phyloP scores from a whole-genome alignment of 2,888 invertebrate genomes.

The Gasteruption jaculator region DNA sequence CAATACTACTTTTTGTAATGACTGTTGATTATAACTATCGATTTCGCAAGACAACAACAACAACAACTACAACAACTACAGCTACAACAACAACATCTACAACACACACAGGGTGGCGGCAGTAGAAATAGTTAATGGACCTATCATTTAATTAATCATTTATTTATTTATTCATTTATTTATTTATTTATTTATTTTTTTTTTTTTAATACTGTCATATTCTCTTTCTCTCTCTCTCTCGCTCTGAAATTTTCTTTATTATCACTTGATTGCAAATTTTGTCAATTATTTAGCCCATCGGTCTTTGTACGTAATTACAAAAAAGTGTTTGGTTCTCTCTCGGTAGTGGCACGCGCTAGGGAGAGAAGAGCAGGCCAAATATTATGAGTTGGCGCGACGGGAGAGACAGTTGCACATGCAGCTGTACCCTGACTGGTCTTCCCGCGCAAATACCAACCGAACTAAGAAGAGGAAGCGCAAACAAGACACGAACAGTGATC shows the following conservation, averaged over 20 bases:
- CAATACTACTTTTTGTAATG: too few species aligned
- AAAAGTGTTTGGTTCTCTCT: conserved; percentile 52
- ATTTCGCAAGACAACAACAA: too few species aligned
- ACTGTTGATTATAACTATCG: too few species aligned
- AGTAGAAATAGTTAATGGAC: conserved; percentile 45
- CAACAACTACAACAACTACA: too few species aligned
- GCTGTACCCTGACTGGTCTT: conserved; percentile 99
- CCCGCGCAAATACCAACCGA: conserved; percentile 99
- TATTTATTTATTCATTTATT: conserved; percentile 18
- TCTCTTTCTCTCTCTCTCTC: conserved; percentile 29
- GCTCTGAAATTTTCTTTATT: conserved; percentile 26
- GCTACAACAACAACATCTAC: too few species aligned
- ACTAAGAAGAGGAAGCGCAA: conserved; percentile 99
- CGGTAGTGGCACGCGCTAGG: conserved; percentile 98
- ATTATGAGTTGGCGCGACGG: conserved; percentile 98
- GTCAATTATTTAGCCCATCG: conserved; percentile 27
- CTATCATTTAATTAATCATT: too few species aligned
- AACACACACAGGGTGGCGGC: conserved; percentile 49
- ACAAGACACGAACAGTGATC: conserved; percentile 88
- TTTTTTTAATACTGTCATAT: conserved; percentile 19
- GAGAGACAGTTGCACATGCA: conserved; percentile 99
- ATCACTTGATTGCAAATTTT: conserved; percentile 33
- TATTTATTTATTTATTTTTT: conserved; percentile 28
- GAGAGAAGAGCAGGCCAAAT: conserved; percentile 98
- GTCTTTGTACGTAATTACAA: conserved; percentile 32